phyloP scores from a whole-genome alignment of 2,113 vertebrate genomes.

The Albula glossodonta region DNA sequence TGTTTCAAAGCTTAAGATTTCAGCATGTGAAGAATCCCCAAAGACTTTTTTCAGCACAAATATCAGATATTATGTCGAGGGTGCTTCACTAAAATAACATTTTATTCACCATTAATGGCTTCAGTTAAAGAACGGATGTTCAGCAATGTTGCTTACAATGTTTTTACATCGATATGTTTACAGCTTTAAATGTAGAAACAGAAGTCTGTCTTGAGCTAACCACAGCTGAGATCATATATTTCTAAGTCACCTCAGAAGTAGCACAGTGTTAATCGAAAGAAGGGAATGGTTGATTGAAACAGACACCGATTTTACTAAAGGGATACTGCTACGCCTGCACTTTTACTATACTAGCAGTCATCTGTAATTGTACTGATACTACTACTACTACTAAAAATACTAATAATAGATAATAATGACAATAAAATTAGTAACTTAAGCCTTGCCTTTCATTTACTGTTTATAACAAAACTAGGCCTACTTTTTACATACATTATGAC shows the following conservation, averaged over 20 bases:
- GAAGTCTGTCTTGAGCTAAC: background rate
- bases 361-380: no score
- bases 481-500: background rate
- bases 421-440: background rate
- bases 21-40: background rate
- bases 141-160: background rate
- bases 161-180: background rate
- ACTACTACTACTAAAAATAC: background rate
- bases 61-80: background rate
- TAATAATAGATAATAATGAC: background rate
- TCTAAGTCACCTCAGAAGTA: background rate
- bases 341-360: background rate
- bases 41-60: background rate
- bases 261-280: background rate
- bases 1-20: background rate
- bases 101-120: background rate
- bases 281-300: background rate
- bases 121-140: background rate
- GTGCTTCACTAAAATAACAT: background rate
- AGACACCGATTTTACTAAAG: no score
- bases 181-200: background rate
- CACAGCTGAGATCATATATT: background rate
- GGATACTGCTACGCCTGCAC: background rate
- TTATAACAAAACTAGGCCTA: background rate
- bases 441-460: background rate